A percentile compares a stretch with the other conserved stretches of the same genome.
Conservation (phyloP, 2,113 vertebrate species). For the Neomonachus schauinslandi region DNA sequence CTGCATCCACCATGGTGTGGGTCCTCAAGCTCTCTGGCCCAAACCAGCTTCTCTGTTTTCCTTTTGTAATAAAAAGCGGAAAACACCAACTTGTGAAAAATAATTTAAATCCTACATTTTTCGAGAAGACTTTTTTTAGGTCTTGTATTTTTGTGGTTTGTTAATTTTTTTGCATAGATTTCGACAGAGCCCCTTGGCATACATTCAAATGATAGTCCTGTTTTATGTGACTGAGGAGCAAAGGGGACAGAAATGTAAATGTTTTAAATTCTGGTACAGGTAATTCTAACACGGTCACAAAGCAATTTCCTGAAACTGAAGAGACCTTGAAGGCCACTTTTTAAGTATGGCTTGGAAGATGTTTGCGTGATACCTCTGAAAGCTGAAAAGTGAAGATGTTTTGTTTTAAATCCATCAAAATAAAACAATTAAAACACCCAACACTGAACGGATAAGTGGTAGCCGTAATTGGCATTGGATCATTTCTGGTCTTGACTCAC, state of each 20-base stretch:
- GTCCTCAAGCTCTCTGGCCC: background rate
- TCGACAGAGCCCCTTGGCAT: background rate
- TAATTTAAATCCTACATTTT: background rate
- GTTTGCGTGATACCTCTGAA: background rate
- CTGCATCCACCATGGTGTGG: background rate
- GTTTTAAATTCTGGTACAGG: background rate
- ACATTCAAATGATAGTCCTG: background rate
- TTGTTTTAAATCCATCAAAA: background rate
- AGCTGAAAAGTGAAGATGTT: background rate
- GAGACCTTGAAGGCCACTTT: background rate
- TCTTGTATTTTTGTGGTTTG: background rate
- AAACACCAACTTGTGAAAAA: background rate
- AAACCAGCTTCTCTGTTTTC: background rate
- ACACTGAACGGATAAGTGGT: no score
- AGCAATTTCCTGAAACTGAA: background rate
- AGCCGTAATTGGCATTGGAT: no score
- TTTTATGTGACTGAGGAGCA: background rate
- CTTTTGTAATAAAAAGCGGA: background rate
- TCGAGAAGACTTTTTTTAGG: background rate
- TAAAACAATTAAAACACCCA: background rate
- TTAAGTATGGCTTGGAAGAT: background rate
- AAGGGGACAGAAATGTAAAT: background rate
- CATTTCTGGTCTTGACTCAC: background rate
- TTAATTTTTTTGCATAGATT: background rate
- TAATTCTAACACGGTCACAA: background rate